A percentile compares a stretch with the other conserved stretches of the same genome.
Conservation (phyloP, 2,888 invertebrate species). For the Volucella inflata region DNA sequence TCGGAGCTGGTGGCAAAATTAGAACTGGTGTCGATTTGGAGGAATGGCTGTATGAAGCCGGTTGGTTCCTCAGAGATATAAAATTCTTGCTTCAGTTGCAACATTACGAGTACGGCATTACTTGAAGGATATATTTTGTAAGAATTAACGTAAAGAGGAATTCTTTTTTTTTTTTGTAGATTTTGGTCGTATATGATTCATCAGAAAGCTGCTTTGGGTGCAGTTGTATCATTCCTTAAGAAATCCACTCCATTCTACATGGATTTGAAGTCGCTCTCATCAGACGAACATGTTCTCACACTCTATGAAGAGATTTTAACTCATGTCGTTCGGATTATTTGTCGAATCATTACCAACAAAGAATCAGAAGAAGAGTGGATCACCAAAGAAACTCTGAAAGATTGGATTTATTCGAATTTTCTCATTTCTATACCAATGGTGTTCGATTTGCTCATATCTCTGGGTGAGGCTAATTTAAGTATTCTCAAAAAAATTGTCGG, state of each 20-base stretch:
- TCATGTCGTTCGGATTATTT: conserved; percentile 88
- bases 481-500: conserved; percentile 87
- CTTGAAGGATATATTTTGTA: not conserved
- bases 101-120: conserved; percentile 84
- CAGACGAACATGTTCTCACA: conserved; percentile 84
- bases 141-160: not conserved
- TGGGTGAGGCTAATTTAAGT: conserved; percentile 87
- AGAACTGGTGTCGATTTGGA: conserved; percentile 86
- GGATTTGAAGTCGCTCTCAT: conserved; percentile 83
- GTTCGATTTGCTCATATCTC: conserved; percentile 90
- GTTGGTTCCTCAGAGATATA: conserved; percentile 87
- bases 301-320: conserved; percentile 87
- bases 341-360: conserved; percentile 91
- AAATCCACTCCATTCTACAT: conserved; percentile 89
- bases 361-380: conserved; percentile 90
- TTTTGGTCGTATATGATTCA: conserved; percentile 90
- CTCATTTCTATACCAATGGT: conserved; percentile 93
- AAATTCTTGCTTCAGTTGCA: conserved; percentile 88
- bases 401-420: conserved; percentile 90
- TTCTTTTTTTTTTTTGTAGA: conserved; percentile 83
- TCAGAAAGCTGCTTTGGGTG: conserved; percentile 87
- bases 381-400: conserved; percentile 87
- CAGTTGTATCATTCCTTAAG: conserved; percentile 89
- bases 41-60: conserved; percentile 88
- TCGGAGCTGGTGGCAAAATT: conserved; percentile 83